Percentiles rank a stretch among this genome's conserved stretches.
Evolutionary conservation across 2,113 vertebrate genomes (phyloP).

Genomic region (Pollachius pollachius): DNA sequence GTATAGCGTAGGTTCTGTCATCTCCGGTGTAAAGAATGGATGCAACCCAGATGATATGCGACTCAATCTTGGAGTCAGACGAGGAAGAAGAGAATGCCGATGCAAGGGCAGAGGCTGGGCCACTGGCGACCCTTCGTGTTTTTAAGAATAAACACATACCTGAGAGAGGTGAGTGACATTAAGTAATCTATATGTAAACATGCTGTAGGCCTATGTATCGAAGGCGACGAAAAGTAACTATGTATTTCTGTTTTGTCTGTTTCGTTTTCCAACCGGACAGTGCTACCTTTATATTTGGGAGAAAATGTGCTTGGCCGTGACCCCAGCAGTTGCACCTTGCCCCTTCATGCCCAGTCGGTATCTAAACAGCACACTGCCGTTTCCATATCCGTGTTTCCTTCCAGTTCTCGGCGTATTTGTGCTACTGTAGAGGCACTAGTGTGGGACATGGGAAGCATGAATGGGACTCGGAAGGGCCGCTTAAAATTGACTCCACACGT

Average conservation of each 20-base stretch:
- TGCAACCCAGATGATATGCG: conserved; percentile 69
- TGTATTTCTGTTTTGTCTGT: conserved; percentile 5
- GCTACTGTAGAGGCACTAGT: conserved; percentile 72
- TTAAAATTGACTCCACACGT: conserved; percentile 75
- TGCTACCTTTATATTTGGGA: conserved; percentile 80
- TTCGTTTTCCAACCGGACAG: conserved; percentile 47
- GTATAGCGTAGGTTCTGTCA: background rate
- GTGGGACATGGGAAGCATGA: conserved; percentile 83
- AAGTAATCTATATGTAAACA: background rate
- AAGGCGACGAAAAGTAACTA: background rate
- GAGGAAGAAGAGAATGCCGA: conserved; percentile 40
- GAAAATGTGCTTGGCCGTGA: conserved; percentile 84
- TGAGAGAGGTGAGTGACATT: conserved; percentile 61
- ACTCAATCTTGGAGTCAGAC: conserved; percentile 62
- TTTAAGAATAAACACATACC: conserved; percentile 71
- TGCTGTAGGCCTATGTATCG: background rate
- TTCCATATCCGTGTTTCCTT: conserved; percentile 72
- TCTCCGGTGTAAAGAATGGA: conserved; percentile 59
- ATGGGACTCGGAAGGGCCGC: conserved; percentile 79
- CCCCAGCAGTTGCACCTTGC: conserved; percentile 69
- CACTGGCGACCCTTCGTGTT: conserved; percentile 68
- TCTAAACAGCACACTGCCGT: conserved; percentile 83
- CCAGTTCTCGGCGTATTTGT: conserved; percentile 57
- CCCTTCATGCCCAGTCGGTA: conserved; percentile 74
- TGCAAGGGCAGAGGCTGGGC: conserved; percentile 24